Percentiles rank a stretch among this genome's conserved stretches.
These are phyloP conservation scores for Nephila pilipes DNA, from an alignment of 1,140 invertebrate genomes.

Conservation along the genomic window DNA sequence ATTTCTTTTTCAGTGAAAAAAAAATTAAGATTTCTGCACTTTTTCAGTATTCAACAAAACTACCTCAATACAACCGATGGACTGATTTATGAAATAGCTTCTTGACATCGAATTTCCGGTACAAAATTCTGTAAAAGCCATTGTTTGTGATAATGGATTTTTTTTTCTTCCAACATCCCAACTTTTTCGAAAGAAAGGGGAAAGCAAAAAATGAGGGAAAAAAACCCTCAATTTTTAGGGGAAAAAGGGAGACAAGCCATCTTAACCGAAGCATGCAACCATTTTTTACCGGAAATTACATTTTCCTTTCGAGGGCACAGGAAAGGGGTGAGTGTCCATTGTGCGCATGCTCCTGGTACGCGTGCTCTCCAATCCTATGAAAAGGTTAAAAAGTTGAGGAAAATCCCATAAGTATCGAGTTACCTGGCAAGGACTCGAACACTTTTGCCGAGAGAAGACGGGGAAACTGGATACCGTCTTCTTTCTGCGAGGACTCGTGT, in stretches of 20 bases:
- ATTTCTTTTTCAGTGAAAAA: too few species aligned
- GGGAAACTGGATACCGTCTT: neutral
- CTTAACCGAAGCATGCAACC: constrained; percentile 22
- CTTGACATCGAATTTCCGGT: constrained; percentile 20
- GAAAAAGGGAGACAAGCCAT: neutral
- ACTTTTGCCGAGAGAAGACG: neutral
- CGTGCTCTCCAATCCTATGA: constrained; percentile 16
- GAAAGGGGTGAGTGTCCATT: constrained; percentile 14
- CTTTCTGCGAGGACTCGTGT: too few species aligned
- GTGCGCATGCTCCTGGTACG: constrained; percentile 6
- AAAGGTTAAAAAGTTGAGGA: constrained; percentile 28
- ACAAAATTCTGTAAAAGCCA: constrained; percentile 1
- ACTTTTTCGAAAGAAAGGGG: neutral
- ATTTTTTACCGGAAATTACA: constrained; percentile 60
- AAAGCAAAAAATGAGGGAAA: neutral
- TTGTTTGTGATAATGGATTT: constrained; percentile 9
- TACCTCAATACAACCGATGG: neutral
- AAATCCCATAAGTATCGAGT: constrained; percentile 37
- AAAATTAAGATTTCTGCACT: too few species aligned
- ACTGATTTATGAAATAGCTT: neutral
- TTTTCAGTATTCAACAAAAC: too few species aligned
- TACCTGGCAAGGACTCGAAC: neutral
- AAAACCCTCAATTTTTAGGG: neutral
- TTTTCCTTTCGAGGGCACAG: constrained; percentile 14
- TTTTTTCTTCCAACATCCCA: neutral